Conservation (phyloP, 2,888 invertebrate genomes). For the Norana najaformis region DNA sequence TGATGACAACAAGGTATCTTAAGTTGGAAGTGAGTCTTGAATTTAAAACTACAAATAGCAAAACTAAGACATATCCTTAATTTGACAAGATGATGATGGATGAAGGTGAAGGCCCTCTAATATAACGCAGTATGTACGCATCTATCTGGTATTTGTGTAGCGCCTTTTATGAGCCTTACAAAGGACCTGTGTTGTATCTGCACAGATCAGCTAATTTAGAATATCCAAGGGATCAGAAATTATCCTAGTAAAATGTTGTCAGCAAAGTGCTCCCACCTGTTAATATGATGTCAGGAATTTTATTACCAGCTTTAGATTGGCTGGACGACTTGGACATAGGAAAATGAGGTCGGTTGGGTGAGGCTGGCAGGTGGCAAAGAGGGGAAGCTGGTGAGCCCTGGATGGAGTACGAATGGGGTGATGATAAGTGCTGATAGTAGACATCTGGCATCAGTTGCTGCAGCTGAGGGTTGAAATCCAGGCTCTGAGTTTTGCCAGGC, state of each 20-base stretch:
- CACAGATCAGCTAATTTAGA: too few species aligned
- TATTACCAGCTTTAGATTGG: neutral
- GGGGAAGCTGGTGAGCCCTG: neutral
- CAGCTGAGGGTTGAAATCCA: neutral
- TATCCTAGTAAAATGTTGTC: too few species aligned
- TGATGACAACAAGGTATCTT: neutral
- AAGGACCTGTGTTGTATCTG: too few species aligned
- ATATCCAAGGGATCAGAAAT: too few species aligned
- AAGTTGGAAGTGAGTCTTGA: neutral
- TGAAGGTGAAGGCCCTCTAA: too few species aligned
- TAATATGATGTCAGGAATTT: constrained; percentile 27
- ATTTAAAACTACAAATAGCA: too few species aligned
- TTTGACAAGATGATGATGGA: too few species aligned
- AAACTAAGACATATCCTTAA: too few species aligned
- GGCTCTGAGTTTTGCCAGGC: constrained; percentile 10
- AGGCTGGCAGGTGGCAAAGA: neutral
- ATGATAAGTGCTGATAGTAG: constrained; percentile 10
- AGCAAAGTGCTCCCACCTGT: neutral
- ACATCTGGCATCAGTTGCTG: neutral
- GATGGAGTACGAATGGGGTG: neutral
- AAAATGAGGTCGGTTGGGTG: neutral
- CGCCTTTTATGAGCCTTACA: too few species aligned
- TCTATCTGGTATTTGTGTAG: too few species aligned
- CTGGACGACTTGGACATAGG: constrained; percentile 5
- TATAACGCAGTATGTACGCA: too few species aligned